Conservation (phyloP, 2,797 vertebrate genomes). For the Eulemur albifrons region DNA sequence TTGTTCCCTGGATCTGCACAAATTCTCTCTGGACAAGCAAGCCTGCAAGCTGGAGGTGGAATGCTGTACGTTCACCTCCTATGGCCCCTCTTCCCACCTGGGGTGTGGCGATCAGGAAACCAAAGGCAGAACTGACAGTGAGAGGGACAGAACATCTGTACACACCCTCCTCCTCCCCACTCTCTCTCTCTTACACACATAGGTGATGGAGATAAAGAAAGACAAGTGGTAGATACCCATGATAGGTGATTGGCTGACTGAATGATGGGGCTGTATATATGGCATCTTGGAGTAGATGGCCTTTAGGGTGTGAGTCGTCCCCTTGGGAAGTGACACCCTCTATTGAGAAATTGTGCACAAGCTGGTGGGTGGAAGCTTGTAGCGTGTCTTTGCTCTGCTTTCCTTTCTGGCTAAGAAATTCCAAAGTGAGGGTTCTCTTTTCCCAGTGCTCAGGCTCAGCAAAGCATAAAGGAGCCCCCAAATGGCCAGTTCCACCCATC, state of each 20-base stretch:
- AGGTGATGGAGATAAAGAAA: not conserved
- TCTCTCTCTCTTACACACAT: not conserved
- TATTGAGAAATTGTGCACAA: not conserved
- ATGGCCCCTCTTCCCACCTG: rapidly evolving
- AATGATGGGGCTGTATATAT: no score
- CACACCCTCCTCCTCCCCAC: not conserved
- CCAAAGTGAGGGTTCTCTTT: not conserved
- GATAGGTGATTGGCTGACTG: not conserved
- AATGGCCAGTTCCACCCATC: not conserved
- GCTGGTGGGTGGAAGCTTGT: not conserved
- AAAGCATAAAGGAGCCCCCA: not conserved
- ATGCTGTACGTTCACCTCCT: constrained; percentile 91
- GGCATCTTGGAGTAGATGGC: not conserved
- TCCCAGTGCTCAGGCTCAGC: not conserved
- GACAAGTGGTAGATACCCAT: not conserved
- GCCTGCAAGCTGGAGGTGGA: constrained; percentile 99
- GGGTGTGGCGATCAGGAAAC: not conserved
- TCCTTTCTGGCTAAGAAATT: not conserved
- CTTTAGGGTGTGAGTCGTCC: not conserved
- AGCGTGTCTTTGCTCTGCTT: not conserved
- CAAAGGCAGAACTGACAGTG: not conserved
- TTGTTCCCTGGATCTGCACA: constrained; percentile 96
- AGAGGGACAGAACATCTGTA: not conserved
- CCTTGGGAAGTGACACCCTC: not conserved
- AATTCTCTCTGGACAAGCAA: constrained; percentile 97